Evolutionary conservation across 2,888 invertebrate species (phyloP).

Genomic region (Spicauda simplicius): DNA sequence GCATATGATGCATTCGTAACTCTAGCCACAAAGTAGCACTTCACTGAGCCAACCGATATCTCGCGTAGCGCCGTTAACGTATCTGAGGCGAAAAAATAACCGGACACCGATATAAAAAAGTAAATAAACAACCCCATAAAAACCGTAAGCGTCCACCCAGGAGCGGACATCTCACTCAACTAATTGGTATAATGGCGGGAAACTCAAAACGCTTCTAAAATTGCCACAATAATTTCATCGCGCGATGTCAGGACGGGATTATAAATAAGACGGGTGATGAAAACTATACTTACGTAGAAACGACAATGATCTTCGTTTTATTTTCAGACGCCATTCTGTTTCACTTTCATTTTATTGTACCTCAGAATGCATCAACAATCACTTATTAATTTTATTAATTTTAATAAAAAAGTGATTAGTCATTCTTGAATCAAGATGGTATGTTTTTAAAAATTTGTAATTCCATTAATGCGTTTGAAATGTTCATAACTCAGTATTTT

Average conservation of each 20-base stretch:
- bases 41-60: background rate
- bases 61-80: constrained; percentile 7
- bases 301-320: constrained; percentile 77
- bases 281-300: constrained; percentile 74
- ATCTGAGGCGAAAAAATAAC: constrained; percentile 10
- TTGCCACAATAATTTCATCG: constrained; percentile 76
- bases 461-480: too few relatives aligned
- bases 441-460: too few relatives aligned
- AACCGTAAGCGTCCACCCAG: constrained; percentile 68
- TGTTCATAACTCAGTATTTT: too few relatives aligned
- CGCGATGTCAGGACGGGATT: constrained; percentile 69
- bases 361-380: background rate
- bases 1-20: background rate
- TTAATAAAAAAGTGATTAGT: too few relatives aligned
- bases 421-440: too few relatives aligned
- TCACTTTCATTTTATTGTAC: constrained; percentile 33
- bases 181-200: constrained; percentile 81
- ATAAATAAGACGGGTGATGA: constrained; percentile 81
- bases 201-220: constrained; percentile 71
- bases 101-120: constrained; percentile 41
- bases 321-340: constrained; percentile 58
- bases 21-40: background rate
- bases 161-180: constrained; percentile 83
- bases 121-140: constrained; percentile 67
- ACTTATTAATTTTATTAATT: background rate